Evolutionary conservation across 2,888 invertebrate species (phyloP).

Genomic region (Spisula solida): DNA sequence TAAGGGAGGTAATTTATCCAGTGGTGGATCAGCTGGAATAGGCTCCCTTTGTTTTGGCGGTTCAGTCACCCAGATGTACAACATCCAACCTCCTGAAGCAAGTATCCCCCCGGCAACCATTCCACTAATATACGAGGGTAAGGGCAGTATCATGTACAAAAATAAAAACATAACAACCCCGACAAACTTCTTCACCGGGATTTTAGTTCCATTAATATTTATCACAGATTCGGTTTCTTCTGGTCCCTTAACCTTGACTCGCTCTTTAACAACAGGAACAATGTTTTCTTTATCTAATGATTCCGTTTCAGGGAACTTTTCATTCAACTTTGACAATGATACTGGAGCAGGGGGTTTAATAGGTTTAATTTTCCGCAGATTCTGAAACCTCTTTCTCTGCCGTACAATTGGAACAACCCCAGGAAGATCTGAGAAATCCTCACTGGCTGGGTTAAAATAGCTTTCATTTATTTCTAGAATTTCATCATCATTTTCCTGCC

Average conservation of each 20-base stretch:
- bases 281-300: constrained; percentile 29
- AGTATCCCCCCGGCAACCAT: constrained; percentile 79
- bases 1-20: constrained; percentile 79
- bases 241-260: constrained; percentile 6
- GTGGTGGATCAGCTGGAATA: constrained; percentile 73
- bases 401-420: constrained; percentile 54
- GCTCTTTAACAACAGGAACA: constrained; percentile 25
- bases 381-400: constrained; percentile 62
- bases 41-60: constrained; percentile 74
- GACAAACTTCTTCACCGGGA: constrained; percentile 71
- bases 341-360: constrained; percentile 66
- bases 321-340: constrained; percentile 70
- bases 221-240: constrained; percentile 28
- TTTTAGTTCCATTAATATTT: constrained; percentile 42
- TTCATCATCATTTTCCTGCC: constrained; percentile 34
- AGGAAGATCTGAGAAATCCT: constrained; percentile 72
- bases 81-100: constrained; percentile 73
- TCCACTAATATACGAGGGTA: constrained; percentile 84
- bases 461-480: constrained; percentile 61
- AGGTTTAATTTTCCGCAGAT: constrained; percentile 63
- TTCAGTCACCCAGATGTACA: constrained; percentile 79
- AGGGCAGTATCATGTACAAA: constrained; percentile 81
- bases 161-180: constrained; percentile 71
- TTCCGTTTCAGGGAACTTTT: constrained; percentile 44
- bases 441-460: constrained; percentile 61